Base-by-base conservation (phyloP, 2,888 invertebrate species). In the Incurvaria masculella region DNA sequence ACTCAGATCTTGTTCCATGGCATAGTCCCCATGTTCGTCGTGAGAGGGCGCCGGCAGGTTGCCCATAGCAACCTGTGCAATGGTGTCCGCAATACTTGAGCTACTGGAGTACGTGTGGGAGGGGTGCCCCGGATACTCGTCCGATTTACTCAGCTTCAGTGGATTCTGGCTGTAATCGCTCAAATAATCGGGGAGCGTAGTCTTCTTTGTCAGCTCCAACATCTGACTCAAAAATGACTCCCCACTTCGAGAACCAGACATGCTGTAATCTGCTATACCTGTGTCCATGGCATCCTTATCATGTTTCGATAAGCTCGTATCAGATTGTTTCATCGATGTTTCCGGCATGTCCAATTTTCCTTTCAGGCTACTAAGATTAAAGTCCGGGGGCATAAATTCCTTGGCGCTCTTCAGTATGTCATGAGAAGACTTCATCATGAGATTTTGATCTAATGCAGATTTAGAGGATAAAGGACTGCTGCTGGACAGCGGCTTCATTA, bases 401-500 rank as follows among this genome's bases (percentile, higher is more conserved):
- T 81, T 80, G 49, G 63, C 67, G 18, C 69, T 56, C 67, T 53
- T 75, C 27, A 75, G 53, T 42, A 75, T 57, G 53, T 76, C 76
- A 52, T 73, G 75, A 3, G 76, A 68, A 19, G 72, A 73, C 56
- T 79, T 79, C 70, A 78, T 72, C 47, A 76, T 57, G 19, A 69
- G 60, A 55, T 56, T 72, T 54, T 74, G 75, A 59, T 79, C 79
- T 49, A 73, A 60, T 8, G 70, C 71, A 19, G 64, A 69, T 62
- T 79, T 79, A 2, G 74, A 58, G 27, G 75, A 66, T 54, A 82
- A 71, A 0, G 84, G 80, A 61, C 81, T 82, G 52, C 80, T 82
- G 8, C 73, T 78, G 2, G 83, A 81, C 21, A 84, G 64, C 2
- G 84, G 84, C 61, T 84, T 84, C 51, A 85, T 66, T 8, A 81